A percentile compares a stretch with the other conserved stretches of the same genome.
Evolutionary conservation across 53 echinoderm and acorn worm genomes (phyloP).

Genomic region (Astropecten irregularis): DNA sequence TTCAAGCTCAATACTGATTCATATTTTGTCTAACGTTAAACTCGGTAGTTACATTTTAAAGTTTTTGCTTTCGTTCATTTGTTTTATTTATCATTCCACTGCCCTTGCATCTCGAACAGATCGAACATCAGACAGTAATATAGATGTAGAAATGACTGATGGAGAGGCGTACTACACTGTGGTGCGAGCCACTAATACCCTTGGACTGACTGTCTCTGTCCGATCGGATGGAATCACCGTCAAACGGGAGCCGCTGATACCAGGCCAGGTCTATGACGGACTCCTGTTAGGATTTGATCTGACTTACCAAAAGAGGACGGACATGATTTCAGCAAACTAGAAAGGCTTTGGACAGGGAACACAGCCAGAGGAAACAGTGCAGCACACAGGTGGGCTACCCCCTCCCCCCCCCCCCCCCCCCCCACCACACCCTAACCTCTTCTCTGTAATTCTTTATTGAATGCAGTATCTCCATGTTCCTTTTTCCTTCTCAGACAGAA

Average conservation of each 20-base stretch:
- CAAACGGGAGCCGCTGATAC: conserved; percentile 54
- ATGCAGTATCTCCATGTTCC: too few species aligned
- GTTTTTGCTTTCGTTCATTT: too few species aligned
- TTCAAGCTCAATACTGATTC: background rate
- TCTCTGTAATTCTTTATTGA: too few species aligned
- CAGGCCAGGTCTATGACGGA: conserved; percentile 66
- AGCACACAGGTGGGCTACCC: conserved; percentile 25
- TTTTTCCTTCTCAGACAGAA: too few species aligned
- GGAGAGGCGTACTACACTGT: conserved; percentile 58
- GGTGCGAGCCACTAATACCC: conserved; percentile 55
- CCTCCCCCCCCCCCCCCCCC: too few species aligned
- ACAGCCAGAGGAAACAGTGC: background rate
- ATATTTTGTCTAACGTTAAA: too few species aligned
- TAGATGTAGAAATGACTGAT: conserved; percentile 29
- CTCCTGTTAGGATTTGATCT: conserved; percentile 53
- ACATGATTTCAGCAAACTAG: conserved; percentile 53
- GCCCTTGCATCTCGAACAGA: background rate
- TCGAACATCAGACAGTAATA: conserved; percentile 16
- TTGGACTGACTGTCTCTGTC: conserved; percentile 21
- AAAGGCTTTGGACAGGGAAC: conserved; percentile 49
- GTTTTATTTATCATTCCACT: too few species aligned
- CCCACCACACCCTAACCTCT: too few species aligned
- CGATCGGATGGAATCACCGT: conserved; percentile 67
- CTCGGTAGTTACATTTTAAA: too few species aligned
- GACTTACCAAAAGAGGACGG: conserved; percentile 46